phyloP scores from a whole-genome alignment of 1,140 invertebrate genomes.

The Bicyclus anynana region DNA sequence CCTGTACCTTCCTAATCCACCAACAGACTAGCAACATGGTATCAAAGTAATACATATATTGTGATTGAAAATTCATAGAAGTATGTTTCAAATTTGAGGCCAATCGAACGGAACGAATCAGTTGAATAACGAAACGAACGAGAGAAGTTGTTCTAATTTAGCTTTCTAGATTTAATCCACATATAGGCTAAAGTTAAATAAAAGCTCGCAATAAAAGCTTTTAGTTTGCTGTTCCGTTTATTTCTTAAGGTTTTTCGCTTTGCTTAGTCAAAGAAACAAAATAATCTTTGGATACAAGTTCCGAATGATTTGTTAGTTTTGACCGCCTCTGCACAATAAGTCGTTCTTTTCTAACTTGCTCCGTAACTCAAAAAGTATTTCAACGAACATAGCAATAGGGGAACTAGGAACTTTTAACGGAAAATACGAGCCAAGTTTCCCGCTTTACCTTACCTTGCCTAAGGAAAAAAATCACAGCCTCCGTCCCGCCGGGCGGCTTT shows the following conservation, averaged over 20 bases:
- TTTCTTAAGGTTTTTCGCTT: slow-evolving; percentile 4
- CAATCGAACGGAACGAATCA: too few relatives aligned
- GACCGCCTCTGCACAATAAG: slow-evolving; percentile 40
- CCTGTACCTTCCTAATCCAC: too few relatives aligned
- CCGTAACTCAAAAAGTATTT: slow-evolving; percentile 65
- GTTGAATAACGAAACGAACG: too few relatives aligned
- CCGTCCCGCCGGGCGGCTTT: slow-evolving; percentile 45
- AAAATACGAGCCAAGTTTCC: slow-evolving; percentile 69
- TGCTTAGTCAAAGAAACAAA: slow-evolving; percentile 5
- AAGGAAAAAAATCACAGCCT: slow-evolving; percentile 60
- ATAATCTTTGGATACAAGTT: slow-evolving; percentile 15
- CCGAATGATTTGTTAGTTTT: slow-evolving; percentile 61
- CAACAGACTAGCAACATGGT: too few relatives aligned
- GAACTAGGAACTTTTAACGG: slow-evolving; percentile 53
- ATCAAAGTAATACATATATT: too few relatives aligned
- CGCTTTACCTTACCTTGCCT: slow-evolving; percentile 57
- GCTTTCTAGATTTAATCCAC: too few relatives aligned
- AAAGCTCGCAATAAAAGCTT: not conserved
- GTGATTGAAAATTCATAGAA: too few relatives aligned
- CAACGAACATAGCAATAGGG: slow-evolving; percentile 55
- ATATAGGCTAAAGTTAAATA: too few relatives aligned
- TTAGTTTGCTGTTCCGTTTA: not conserved
- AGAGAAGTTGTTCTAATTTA: too few relatives aligned
- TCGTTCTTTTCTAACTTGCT: slow-evolving; percentile 60
- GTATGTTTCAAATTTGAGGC: too few relatives aligned